Conservation (phyloP, 2,888 invertebrate genomes). For the Nomada fabriciana region DNA sequence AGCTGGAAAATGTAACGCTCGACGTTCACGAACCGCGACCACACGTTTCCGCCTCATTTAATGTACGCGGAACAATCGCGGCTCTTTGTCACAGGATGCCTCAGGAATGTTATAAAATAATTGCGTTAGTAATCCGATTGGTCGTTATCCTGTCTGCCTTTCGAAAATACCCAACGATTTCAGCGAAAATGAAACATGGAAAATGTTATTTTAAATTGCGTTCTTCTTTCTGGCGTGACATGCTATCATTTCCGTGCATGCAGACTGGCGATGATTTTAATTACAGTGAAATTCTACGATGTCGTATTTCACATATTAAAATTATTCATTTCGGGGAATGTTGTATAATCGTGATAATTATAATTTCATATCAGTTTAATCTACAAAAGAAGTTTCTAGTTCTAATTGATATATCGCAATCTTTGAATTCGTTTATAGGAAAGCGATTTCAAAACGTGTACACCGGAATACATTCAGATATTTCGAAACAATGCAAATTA, state of each 20-base stretch:
- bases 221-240: not conserved
- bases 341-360: no score
- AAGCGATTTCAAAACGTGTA: no score
- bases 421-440: no score
- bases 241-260: not conserved
- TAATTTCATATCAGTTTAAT: no score
- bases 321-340: not conserved
- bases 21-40: not conserved
- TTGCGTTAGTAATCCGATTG: slow-evolving; percentile 16
- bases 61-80: not conserved
- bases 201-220: not conserved
- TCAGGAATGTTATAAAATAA: slow-evolving; percentile 16
- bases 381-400: no score
- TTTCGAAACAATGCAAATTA: no score
- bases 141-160: not conserved
- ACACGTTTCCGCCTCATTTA: slow-evolving; percentile 10
- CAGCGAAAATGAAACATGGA: not conserved
- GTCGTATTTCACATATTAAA: not conserved
- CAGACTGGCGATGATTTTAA: not conserved
- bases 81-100: slow-evolving; percentile 12
- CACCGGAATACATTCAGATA: no score
- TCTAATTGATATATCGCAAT: no score
- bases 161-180: not conserved
- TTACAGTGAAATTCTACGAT: not conserved
- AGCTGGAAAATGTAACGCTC: slow-evolving; percentile 6